phyloP scores from a whole-genome alignment of 1,140 invertebrate species.

The Druon quercuslanigerum region DNA sequence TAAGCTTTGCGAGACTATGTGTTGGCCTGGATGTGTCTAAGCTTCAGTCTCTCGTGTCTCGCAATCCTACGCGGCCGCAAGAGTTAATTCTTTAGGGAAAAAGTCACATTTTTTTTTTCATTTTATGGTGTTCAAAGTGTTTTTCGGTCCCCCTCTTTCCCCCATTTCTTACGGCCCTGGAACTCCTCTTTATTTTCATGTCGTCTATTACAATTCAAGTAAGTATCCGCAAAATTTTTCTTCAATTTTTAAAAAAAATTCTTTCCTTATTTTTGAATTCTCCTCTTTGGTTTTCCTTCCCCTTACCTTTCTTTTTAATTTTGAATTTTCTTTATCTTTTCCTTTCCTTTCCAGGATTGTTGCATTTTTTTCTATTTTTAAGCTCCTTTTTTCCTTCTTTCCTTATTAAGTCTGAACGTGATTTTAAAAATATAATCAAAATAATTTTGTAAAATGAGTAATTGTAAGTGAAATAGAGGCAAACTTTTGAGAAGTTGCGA shows the following conservation, averaged over 20 bases:
- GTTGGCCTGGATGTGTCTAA: constrained; percentile 66
- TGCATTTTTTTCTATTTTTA: no score
- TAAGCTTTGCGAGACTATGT: constrained; percentile 51
- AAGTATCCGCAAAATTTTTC: background rate
- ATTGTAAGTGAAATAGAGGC: background rate
- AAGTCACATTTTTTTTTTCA: background rate
- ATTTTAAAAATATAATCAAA: no score
- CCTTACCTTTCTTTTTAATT: no score
- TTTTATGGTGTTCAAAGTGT: background rate
- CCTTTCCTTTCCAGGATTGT: no score
- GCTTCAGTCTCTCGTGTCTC: constrained; percentile 68
- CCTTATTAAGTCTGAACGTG: no score
- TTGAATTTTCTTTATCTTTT: no score
- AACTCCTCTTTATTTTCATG: background rate
- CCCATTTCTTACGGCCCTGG: background rate
- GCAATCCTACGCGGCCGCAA: constrained; percentile 64
- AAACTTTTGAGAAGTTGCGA: background rate
- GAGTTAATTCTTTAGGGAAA: constrained; percentile 6
- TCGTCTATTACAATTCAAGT: background rate
- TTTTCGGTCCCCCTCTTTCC: background rate
- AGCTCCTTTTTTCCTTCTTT: no score
- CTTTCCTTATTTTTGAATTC: background rate
- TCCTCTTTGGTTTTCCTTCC: background rate
- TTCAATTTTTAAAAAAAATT: no score
- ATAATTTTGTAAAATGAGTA: no score